Evolutionary conservation across 2,797 vertebrate genomes (phyloP).

Genomic region (Girardinus metallicus): DNA sequence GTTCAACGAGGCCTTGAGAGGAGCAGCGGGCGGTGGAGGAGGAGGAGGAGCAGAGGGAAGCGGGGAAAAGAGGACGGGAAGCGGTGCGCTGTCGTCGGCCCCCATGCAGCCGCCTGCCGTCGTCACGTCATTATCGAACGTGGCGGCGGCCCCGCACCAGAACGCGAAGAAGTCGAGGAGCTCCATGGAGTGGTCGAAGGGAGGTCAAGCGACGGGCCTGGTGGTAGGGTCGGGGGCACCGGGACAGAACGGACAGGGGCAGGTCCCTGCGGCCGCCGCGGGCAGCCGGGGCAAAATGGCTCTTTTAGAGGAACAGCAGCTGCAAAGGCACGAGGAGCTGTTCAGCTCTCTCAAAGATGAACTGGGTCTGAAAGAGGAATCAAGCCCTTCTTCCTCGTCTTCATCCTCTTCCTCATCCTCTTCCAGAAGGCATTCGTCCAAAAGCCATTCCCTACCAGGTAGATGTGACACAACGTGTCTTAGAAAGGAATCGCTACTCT

Average conservation of each 20-base stretch:
- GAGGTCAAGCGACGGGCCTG: slow-evolving; percentile 68
- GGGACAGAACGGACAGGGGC: slow-evolving; percentile 69
- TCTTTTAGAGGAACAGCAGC: slow-evolving; percentile 86
- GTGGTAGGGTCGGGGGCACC: slow-evolving; percentile 57
- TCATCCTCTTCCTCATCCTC: slow-evolving; percentile 78
- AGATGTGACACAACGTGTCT: slow-evolving; percentile 8
- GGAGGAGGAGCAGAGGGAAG: slow-evolving; percentile 33
- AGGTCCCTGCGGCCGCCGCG: slow-evolving; percentile 43
- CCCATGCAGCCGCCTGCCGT: slow-evolving; percentile 85
- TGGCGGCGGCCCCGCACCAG: slow-evolving; percentile 76
- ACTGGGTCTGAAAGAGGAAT: slow-evolving; percentile 87
- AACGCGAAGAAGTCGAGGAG: slow-evolving; percentile 85
- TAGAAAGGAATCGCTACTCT: neutral
- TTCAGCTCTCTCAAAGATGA: slow-evolving; percentile 87
- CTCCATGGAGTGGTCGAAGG: slow-evolving; percentile 86
- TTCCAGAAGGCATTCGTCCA: slow-evolving; percentile 71
- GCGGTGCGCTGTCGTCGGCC: slow-evolving; percentile 54
- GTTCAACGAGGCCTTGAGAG: slow-evolving; percentile 86
- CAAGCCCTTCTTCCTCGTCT: slow-evolving; percentile 79
- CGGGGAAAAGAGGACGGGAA: slow-evolving; percentile 59
- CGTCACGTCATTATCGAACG: slow-evolving; percentile 67
- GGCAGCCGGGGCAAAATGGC: slow-evolving; percentile 83
- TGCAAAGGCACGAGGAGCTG: slow-evolving; percentile 87
- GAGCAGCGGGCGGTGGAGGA: slow-evolving; percentile 42
- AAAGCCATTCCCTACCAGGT: slow-evolving; percentile 67